Conservation (phyloP, 53 echinoderm and acorn worm genomes). For the Astropecten irregularis region DNA sequence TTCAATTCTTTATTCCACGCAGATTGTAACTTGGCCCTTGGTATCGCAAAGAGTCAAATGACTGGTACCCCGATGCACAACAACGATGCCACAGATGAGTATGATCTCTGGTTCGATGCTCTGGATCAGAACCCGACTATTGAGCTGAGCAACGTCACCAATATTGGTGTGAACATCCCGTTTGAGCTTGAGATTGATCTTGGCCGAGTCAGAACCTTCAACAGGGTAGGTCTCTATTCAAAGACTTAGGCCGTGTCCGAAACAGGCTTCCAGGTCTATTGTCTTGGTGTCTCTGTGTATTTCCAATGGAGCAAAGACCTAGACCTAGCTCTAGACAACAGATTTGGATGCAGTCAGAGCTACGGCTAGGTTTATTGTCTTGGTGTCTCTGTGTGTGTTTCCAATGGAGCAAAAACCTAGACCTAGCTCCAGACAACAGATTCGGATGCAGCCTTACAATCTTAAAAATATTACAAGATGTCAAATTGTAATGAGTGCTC, state of each 20-base stretch:
- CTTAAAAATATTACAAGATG: not conserved
- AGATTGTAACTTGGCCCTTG: constrained; percentile 71
- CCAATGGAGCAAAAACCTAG: no score
- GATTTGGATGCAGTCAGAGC: no score
- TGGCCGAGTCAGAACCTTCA: constrained; percentile 47
- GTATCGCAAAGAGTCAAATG: constrained; percentile 66
- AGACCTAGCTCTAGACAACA: no score
- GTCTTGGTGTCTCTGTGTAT: no score
- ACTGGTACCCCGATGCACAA: constrained; percentile 71
- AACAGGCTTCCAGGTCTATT: not conserved
- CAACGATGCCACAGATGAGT: constrained; percentile 73
- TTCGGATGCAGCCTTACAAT: no score
- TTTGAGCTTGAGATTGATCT: constrained; percentile 71
- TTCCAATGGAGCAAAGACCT: no score
- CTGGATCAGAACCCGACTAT: constrained; percentile 56
- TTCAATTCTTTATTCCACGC: not conserved
- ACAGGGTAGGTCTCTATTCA: constrained; percentile 49
- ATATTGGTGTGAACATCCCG: constrained; percentile 54
- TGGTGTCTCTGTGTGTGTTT: no score
- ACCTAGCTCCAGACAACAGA: no score
- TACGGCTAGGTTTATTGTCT: no score
- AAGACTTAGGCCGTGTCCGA: no score
- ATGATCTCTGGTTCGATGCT: constrained; percentile 61
- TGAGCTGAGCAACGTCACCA: constrained; percentile 64
- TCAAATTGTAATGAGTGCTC: no score